Base-by-base conservation (phyloP, 2,797 vertebrate genomes). In the Arvicola amphibius region DNA sequence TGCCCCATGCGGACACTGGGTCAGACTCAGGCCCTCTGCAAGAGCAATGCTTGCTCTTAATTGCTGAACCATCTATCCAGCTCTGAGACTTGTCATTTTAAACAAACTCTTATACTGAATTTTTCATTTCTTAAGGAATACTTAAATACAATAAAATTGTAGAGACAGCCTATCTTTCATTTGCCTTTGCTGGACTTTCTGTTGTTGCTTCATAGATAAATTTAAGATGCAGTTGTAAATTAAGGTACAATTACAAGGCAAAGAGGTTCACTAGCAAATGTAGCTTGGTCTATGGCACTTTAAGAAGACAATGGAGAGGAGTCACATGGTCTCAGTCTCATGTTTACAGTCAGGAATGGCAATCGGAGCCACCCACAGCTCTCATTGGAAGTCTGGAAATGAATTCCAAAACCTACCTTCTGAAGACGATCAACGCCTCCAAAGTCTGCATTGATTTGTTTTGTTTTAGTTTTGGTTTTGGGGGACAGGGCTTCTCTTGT, bases 101-200 rank as follows among this genome's bases (percentile, higher is more conserved):
- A 88, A 19, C 2, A 79, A 88, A 71, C 16, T 88, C 79, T 93
- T 89, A 0, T 32, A 65, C 43, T 84, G 51, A 91, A 86, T 91
- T 46, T 89, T 29, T 17, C 87, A 91, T 87, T 84, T 73, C 65
- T 29, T 91, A 56, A 59, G 77, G 92, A 78, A 27, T 14, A 91
- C n/a, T 76, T 79, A 17, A 40, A 16, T 59, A 21, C 8, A 29
- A 59, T 61, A 74, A 93, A 79, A 56, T 13, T 69, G 61, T 19
- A 11, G 37, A 40, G 21, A 43, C 10, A 56, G 51, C 17, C 63
- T 94, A 51, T 90, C 40, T 87, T 71, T 53, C 11, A 48, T 92
- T 94, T 95, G 63, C 34, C 19, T 89, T 79, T 37, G 56, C 9
- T 63, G 37, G 83, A 80, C 34, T 65, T 51, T 43, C n/a, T 65